Evolutionary conservation across 2,888 invertebrate species (phyloP).

Genomic region (Ormia ochracea): DNA sequence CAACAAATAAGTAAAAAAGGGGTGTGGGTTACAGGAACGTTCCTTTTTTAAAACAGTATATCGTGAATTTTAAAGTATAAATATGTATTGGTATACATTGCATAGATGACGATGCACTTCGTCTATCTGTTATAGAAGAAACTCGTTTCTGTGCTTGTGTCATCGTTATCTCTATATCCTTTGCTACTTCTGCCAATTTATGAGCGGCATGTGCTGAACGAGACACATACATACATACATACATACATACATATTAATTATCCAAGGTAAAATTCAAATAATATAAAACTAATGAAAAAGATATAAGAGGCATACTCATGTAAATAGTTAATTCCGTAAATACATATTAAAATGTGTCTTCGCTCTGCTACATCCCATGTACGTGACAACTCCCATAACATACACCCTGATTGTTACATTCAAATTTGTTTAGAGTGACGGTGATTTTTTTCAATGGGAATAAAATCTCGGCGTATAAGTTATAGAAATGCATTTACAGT

Average conservation of each 20-base stretch:
- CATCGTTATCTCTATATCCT: not conserved
- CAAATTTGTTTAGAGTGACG: too few relatives aligned
- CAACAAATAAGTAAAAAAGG: slow-evolving; percentile 43
- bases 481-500: too few relatives aligned
- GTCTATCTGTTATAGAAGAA: slow-evolving; percentile 1
- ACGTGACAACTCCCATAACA: too few relatives aligned
- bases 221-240: too few relatives aligned
- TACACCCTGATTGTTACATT: too few relatives aligned
- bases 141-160: slow-evolving; percentile 3
- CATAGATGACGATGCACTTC: too few relatives aligned
- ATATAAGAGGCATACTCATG: too few relatives aligned
- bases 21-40: slow-evolving; percentile 58
- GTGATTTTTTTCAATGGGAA: too few relatives aligned
- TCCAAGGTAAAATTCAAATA: slow-evolving; percentile 23
- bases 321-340: too few relatives aligned
- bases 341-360: too few relatives aligned
- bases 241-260: slow-evolving; percentile 59
- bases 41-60: slow-evolving; percentile 28
- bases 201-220: slow-evolving; percentile 55
- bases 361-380: too few relatives aligned
- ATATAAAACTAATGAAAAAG: slow-evolving; percentile 19
- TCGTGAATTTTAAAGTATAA: not conserved
- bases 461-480: too few relatives aligned
- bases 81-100: not conserved
- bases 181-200: slow-evolving; percentile 49